These are phyloP conservation scores for Zhengitettix transpicula DNA, from an alignment of 2,888 invertebrate species.

Conservation along the genomic window DNA sequence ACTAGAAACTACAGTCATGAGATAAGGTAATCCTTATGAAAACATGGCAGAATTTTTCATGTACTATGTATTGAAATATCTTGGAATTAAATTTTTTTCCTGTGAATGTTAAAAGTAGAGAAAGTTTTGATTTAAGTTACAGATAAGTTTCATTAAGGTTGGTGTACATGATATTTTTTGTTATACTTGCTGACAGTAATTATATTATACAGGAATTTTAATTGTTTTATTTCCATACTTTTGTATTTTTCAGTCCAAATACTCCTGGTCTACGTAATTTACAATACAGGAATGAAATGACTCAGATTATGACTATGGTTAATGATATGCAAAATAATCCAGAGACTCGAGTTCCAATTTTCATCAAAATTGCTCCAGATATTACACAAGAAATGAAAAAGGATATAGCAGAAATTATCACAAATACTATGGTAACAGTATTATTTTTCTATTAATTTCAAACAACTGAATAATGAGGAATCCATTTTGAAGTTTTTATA, in stretches of 20 bases:
- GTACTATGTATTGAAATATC: not conserved
- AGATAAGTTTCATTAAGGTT: not conserved
- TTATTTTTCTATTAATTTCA: no score
- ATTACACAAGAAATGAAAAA: slow-evolving; percentile 53
- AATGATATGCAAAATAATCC: slow-evolving; percentile 41
- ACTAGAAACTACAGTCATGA: no score
- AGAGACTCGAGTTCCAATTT: slow-evolving; percentile 44
- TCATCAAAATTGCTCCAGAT: slow-evolving; percentile 93
- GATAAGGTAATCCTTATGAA: no score
- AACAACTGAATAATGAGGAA: no score
- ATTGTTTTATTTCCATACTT: not conserved
- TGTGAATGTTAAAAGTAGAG: no score
- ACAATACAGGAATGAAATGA: slow-evolving; percentile 61
- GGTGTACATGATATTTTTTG: not conserved
- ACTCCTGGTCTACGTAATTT: slow-evolving; percentile 78
- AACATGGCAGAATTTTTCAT: not conserved
- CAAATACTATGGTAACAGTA: slow-evolving; percentile 19
- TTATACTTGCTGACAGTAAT: not conserved
- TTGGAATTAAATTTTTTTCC: no score
- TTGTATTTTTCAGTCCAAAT: slow-evolving; percentile 58
- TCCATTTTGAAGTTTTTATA: no score
- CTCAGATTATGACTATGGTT: slow-evolving; percentile 45
- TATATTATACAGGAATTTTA: not conserved
- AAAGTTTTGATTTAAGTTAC: not conserved
- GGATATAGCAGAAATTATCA: slow-evolving; percentile 62